Evolutionary conservation across 2,797 vertebrate genomes (phyloP).

Genomic region (Artibeus jamaicensis): DNA sequence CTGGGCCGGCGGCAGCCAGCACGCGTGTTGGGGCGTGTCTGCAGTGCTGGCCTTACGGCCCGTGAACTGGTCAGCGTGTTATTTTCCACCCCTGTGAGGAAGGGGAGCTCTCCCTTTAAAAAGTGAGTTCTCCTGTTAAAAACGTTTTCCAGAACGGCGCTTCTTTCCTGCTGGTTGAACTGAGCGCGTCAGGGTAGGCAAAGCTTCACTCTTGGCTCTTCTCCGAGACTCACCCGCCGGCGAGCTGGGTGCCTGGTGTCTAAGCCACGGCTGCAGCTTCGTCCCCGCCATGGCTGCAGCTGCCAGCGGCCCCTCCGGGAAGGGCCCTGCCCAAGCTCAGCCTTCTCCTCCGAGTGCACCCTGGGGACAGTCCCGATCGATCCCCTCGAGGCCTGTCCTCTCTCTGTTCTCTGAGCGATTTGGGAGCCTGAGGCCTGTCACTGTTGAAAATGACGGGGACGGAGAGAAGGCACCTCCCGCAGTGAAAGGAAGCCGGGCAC

Average conservation of each 20-base stretch:
- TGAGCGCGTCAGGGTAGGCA: not conserved
- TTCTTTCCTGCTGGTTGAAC: constrained; percentile 53
- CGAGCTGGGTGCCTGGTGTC: not conserved
- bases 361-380: not conserved
- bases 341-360: not conserved
- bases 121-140: not conserved
- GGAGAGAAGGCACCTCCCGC: not conserved
- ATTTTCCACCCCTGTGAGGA: not conserved
- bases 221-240: not conserved
- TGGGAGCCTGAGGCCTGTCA: not conserved
- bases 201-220: not conserved
- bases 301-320: not conserved
- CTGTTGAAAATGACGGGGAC: not conserved
- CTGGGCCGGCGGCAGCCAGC: too few species aligned
- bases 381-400: not conserved
- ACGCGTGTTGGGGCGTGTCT: not conserved
- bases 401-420: constrained; percentile 7
- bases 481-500: accelerated
- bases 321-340: not conserved
- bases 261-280: not conserved
- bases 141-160: not conserved
- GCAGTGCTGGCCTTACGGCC: not conserved
- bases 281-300: not conserved
- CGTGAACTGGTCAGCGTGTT: not conserved
- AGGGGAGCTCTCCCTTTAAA: constrained; percentile 26